Conservation (phyloP, 2,113 vertebrate species). For the Upupa epops region DNA sequence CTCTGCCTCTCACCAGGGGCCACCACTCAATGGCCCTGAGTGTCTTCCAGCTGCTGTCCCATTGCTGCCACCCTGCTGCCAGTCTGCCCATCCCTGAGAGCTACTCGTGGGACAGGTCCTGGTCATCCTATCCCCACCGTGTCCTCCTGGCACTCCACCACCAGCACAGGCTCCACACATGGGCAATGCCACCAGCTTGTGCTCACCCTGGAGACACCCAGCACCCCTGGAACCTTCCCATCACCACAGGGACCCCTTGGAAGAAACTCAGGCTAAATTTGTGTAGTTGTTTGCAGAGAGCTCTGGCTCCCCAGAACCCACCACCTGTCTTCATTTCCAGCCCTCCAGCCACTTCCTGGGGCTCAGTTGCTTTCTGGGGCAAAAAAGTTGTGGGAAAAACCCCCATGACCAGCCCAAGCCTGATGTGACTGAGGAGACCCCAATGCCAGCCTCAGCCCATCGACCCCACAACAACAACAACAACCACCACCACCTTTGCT, state of each 20-base stretch:
- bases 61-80: not conserved
- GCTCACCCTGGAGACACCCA: not conserved
- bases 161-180: not conserved
- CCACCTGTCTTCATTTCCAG: not conserved
- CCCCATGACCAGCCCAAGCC: not conserved
- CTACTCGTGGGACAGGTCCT: not conserved
- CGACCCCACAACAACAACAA: not conserved
- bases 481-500: not conserved
- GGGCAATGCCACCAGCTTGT: not conserved
- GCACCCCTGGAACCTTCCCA: not conserved
- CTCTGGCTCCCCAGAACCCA: not conserved
- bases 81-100: not conserved
- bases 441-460: not conserved
- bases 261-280: no score
- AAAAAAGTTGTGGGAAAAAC: not conserved
- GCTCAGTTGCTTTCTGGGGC: not conserved
- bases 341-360: not conserved
- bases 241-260: not conserved
- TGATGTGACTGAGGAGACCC: rapidly evolving
- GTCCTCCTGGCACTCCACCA: not conserved
- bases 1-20: not conserved
- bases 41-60: not conserved
- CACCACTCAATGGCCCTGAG: not conserved
- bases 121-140: not conserved
- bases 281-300: not conserved